Base-by-base conservation (phyloP, 2,888 invertebrate genomes). In the Ametastegia equiseti region DNA sequence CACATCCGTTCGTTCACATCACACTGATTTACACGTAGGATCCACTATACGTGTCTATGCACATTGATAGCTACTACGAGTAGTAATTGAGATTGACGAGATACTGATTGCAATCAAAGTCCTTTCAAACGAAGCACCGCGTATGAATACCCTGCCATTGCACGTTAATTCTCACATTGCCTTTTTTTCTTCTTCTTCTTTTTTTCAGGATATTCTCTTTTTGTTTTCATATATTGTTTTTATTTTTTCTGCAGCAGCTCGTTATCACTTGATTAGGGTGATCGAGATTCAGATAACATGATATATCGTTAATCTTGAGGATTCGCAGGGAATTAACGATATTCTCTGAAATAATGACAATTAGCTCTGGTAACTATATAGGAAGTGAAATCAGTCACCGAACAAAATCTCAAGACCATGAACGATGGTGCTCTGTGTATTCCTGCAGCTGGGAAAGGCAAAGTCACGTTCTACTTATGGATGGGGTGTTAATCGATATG, bases 211-310 rank as follows among this genome's bases (percentile, higher is more conserved):
- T 15, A 47, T 19, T 73, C 13, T 50, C 11, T 47, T 60, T 15
- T 23, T 60, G 11, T 60, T 42, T 69, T 57, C 60, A 7, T 27
- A n/a, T n/a, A n/a, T 7, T 47, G 63, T 69, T 54, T 82, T 82
- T 82, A 69, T 80, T 39, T 71, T 82, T 27, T 60, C 81, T 78
- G 81, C 78, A 73, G 71, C 30, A 15, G 60, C 5, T 60, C 60
- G 80, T 81, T 57, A 83, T 80, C 79, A 73, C 65, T 67, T 1
- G 23, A 36, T 6, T 67, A 2, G 19, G 23, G 2, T 15, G 27
- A 63, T 23, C 0, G 15, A 23, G n/a, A 63, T 30, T 13, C 15
- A 23, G 13, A 13, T 30, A 23, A 63, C 13, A 63, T n/a, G 33
- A 63, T 7, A n/a, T n/a, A 13, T 33, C 33, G 15, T 33, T 7